Percentiles rank a stretch among this genome's conserved stretches.
These are phyloP conservation scores for Synanthedon vespiformis DNA, from an alignment of 2,888 invertebrate genomes.

Conservation along the genomic window DNA sequence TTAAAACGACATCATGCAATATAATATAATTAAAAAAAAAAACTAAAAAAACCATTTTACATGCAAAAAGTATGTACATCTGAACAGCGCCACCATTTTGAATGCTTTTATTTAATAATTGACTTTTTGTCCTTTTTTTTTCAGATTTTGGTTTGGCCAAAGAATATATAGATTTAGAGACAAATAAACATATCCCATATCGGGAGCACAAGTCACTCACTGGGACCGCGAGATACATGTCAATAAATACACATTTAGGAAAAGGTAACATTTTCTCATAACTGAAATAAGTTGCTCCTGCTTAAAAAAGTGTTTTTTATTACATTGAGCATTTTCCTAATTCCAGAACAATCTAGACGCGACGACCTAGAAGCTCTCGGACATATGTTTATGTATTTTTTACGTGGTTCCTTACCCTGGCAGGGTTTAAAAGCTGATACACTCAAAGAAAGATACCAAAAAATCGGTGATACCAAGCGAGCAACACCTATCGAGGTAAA, in stretches of 20 bases:
- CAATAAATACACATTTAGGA: constrained; percentile 99
- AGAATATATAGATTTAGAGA: constrained; percentile 99
- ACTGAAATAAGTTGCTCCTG: constrained; percentile 7
- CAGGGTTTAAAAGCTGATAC: constrained; percentile 99
- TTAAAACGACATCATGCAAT: no score
- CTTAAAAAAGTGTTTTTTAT: constrained; percentile 5
- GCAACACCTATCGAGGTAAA: constrained; percentile 96
- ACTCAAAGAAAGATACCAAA: constrained; percentile 99
- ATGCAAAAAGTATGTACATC: no score
- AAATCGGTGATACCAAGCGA: constrained; percentile 99
- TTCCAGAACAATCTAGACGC: constrained; percentile 96
- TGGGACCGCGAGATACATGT: constrained; percentile 99
- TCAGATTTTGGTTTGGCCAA: constrained; percentile 99
- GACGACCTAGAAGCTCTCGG: constrained; percentile 99
- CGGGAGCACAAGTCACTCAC: constrained; percentile 99
- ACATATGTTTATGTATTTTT: constrained; percentile 99
- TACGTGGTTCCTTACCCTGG: constrained; percentile 99
- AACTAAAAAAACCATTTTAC: no score
- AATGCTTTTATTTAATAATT: no score
- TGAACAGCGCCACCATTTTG: no score
- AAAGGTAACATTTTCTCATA: constrained; percentile 73
- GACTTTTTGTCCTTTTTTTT: constrained; percentile 24
- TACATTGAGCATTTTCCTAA: constrained; percentile 1
- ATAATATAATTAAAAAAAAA: no score
- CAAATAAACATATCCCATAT: constrained; percentile 99